A percentile compares a stretch with the other conserved stretches of the same genome.
phyloP scores from a whole-genome alignment of 2,797 vertebrate genomes.

The Microctenopoma lineatum region DNA sequence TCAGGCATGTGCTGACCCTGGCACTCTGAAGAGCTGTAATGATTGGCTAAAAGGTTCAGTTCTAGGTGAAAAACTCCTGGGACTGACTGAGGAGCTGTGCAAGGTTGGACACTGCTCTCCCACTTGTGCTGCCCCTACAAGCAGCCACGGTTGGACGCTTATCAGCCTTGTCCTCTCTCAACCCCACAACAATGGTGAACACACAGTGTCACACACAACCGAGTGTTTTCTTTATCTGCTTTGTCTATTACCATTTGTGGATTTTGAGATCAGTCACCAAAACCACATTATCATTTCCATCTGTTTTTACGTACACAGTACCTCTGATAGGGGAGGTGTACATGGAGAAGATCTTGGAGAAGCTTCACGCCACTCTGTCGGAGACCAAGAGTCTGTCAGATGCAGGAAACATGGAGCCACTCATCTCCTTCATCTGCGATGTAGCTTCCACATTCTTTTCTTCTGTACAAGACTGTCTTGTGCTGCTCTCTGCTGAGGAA shows the following conservation, averaged over 20 bases:
- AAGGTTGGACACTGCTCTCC: slow-evolving; percentile 72
- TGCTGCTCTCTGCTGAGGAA: slow-evolving; percentile 91
- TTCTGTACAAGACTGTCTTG: slow-evolving; percentile 88
- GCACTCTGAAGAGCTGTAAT: slow-evolving; percentile 81
- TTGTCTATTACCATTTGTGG: neutral
- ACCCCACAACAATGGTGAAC: slow-evolving; percentile 87
- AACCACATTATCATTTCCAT: neutral
- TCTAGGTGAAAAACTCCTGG: slow-evolving; percentile 89
- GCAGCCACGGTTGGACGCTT: slow-evolving; percentile 89
- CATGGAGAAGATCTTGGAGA: slow-evolving; percentile 91
- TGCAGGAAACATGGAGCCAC: slow-evolving; percentile 88
- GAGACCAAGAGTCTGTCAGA: slow-evolving; percentile 91
- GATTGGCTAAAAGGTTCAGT: slow-evolving; percentile 92
- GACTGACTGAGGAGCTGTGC: slow-evolving; percentile 88
- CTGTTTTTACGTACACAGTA: slow-evolving; percentile 75
- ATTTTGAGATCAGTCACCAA: neutral
- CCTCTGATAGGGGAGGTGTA: slow-evolving; percentile 90
- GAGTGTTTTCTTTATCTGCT: neutral
- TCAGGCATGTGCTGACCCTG: slow-evolving; percentile 88
- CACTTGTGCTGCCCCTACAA: slow-evolving; percentile 61
- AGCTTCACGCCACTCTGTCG: slow-evolving; percentile 90
- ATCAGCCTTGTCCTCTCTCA: slow-evolving; percentile 93
- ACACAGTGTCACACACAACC: neutral
- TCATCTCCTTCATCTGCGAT: slow-evolving; percentile 93
- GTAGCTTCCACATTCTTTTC: slow-evolving; percentile 94